Base-by-base conservation (phyloP, 2,888 invertebrate genomes). In the Pantelozetes paolii region DNA sequence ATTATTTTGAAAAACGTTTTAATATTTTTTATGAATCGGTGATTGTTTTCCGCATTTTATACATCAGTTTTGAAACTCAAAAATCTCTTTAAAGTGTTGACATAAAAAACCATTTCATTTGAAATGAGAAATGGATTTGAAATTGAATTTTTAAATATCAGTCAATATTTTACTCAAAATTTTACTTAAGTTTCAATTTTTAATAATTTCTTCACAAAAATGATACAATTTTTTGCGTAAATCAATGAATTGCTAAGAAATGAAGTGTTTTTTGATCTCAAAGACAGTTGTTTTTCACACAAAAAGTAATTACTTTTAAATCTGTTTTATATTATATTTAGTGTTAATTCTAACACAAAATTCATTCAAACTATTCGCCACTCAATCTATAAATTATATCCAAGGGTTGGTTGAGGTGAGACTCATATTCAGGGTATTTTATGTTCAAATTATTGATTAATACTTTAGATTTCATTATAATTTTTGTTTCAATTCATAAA, bases 291-390 rank as follows among this genome's bases (percentile, higher is more conserved):
- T 59, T 59, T 59, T 59, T 59, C 23, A 67, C 67, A 67, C 13
- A 62, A 62, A 26, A 62, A 62, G 62, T 62, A 62, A 67, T 67
- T 67, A 42, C 67, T 67, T 67, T 67, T 67, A 26, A 67, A 42
- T 42, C 40, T n/a, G n/a, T 67, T 71, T 59, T 71, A n/a, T 71
- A 57, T 50, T 50, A 50, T 50, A 50, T 13, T 71, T 71, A 54
- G 42, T 71, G 57, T 71, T 57, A 54, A n/a, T 57, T 54, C n/a
- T 54, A 59, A 71, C 57, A 71, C 28, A 54, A 71, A 71, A 45
- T 11, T 15, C 13, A 62, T 32, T 32, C 9, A 62, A 62, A 62
- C 28, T 71, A 57, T 71, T 42, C 50, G 54, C 13, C n/a, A n/a
- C n/a, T n/a, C n/a, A n/a, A n/a, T n/a, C 42, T 71, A 36, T 71